Percentiles rank a stretch among this genome's conserved stretches.
Conservation (phyloP, 2,113 vertebrate genomes). For the Myxocyprinus asiaticus region DNA sequence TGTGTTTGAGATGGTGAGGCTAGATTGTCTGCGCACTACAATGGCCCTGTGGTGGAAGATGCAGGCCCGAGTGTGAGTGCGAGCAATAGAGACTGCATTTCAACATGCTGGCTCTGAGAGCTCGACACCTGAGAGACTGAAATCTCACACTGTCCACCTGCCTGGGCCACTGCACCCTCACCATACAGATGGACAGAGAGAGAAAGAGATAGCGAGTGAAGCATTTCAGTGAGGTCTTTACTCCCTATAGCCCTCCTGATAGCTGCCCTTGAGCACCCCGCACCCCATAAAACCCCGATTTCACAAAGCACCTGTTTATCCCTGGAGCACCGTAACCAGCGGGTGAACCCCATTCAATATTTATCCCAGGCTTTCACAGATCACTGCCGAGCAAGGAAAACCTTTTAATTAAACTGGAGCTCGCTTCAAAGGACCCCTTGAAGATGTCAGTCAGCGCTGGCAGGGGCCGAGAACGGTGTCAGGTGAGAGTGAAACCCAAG, state of each 20-base stretch:
- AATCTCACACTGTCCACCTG: constrained; percentile 80
- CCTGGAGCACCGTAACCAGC: constrained; percentile 90
- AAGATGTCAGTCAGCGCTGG: constrained; percentile 92
- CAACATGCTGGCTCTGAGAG: constrained; percentile 60
- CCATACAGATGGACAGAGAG: constrained; percentile 45
- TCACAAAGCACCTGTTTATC: constrained; percentile 98
- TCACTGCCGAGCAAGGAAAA: constrained; percentile 97
- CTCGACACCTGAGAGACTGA: constrained; percentile 80
- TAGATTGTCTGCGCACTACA: constrained; percentile 44
- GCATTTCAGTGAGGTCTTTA: constrained; percentile 49
- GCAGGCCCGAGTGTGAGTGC: constrained; percentile 31
- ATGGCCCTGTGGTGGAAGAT: constrained; percentile 41
- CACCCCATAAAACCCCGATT: constrained; percentile 68
- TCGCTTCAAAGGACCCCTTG: constrained; percentile 98
- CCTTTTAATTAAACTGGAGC: constrained; percentile 99
- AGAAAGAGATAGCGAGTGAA: constrained; percentile 56
- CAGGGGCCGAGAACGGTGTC: constrained; percentile 90
- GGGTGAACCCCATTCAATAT: constrained; percentile 99
- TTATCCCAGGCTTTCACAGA: constrained; percentile 99
- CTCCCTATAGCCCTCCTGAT: constrained; percentile 49
- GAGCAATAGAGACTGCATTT: constrained; percentile 48
- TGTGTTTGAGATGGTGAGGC: constrained; percentile 45
- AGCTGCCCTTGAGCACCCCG: constrained; percentile 57
- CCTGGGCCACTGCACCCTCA: constrained; percentile 22
- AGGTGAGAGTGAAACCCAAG: constrained; percentile 95